Percentiles rank a stretch among this genome's conserved stretches.
These are phyloP conservation scores for Pagetopsis macropterus DNA, from an alignment of 2,797 vertebrate species.

Conservation along the genomic window DNA sequence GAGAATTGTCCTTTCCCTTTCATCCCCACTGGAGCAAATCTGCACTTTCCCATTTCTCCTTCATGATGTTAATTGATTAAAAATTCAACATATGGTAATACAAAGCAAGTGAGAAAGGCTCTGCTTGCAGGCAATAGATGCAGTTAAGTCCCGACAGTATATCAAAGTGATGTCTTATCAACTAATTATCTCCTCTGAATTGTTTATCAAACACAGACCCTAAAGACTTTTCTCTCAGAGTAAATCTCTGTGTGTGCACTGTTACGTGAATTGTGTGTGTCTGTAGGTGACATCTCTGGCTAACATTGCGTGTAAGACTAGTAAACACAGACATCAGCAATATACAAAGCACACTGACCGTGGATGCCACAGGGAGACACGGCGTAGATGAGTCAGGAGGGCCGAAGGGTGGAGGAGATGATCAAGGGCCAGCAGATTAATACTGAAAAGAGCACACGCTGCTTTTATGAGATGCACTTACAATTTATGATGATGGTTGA, in stretches of 20 bases:
- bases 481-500: constrained; percentile 14
- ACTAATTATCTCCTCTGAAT: constrained; percentile 75
- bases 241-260: constrained; percentile 15
- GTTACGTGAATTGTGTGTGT: constrained; percentile 4
- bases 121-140: constrained; percentile 62
- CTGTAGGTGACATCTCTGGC: constrained; percentile 62
- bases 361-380: constrained; percentile 56
- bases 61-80: constrained; percentile 73
- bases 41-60: constrained; percentile 71
- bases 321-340: constrained; percentile 72
- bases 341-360: constrained; percentile 56
- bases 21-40: constrained; percentile 64
- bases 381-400: constrained; percentile 66
- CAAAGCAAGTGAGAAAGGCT: constrained; percentile 48
- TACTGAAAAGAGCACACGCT: constrained; percentile 51
- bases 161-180: constrained; percentile 69
- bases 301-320: constrained; percentile 49
- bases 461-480: constrained; percentile 42
- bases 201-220: constrained; percentile 75
- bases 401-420: constrained; percentile 44
- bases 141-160: constrained; percentile 56
- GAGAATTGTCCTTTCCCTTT: constrained; percentile 63
- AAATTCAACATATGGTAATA: constrained; percentile 78
- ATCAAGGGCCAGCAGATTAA: constrained; percentile 49
- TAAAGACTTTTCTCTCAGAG: constrained; percentile 49